Evolutionary conservation across 2,113 vertebrate species (phyloP), one percentile per base, ranked within the genome.

Genomic region (Neodon shergylaensis): DNA sequence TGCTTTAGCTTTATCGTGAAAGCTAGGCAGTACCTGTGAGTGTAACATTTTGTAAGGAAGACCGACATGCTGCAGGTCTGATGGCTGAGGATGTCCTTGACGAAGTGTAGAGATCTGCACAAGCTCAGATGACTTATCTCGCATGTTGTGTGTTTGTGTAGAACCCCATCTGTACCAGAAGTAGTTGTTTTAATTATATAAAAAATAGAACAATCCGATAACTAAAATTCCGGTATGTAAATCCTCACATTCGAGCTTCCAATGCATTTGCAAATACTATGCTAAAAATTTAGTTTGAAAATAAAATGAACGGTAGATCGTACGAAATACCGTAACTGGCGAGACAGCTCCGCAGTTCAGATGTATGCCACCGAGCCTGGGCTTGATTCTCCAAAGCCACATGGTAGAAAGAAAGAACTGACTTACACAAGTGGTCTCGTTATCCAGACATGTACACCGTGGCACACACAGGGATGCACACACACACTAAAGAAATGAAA

Each of bases 201-300:
- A 90, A 63, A 63, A 42, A 42, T 42, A 61, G 54, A 42, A 42
- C 36, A 26, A 2, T 63, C 54, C 26, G 19, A 24, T n/a, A 24
- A 54, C n/a, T 70, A 72, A 44, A 63, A 11, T 54, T 79, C 85
- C 61, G 52, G 65, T 58, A 39, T 26, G 36, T 83, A 81, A 88
- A 77, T 84, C 95, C 24, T 76, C 8, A 74, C 61, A 82, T 61
- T 47, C 65, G 28, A 61, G 10, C 16, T 70, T 58, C 52, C 72
- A 61, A 1, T n/a, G 24, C 90, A 88, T 92, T 92, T 97, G 42
- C 90, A 94, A 96, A 42, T 86, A 14, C 33, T 39, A 14, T 39
- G 13, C 79, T 63, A 87, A 17, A 42, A 54, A 68, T 49, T 36
- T 58, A 47, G 92, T 88, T 88, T 47, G 88, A 70, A 78, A 88